phyloP scores from a whole-genome alignment of 1,140 invertebrate species.

The Solenopsis fugax region DNA sequence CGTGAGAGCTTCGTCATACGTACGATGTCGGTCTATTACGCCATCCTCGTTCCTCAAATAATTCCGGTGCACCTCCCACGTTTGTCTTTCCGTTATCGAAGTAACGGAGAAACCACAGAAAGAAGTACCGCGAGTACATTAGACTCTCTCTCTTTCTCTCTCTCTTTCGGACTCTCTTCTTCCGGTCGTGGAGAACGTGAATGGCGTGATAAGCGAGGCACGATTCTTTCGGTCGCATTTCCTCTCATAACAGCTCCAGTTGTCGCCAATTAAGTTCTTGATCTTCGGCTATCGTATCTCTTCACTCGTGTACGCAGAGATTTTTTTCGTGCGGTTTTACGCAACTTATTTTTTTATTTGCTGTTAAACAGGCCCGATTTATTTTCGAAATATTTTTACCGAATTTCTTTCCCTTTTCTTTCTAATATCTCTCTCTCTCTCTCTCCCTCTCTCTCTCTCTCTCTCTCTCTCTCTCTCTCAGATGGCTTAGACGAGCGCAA shows the following conservation, averaged over 20 bases:
- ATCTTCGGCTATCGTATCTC: slow-evolving; percentile 33
- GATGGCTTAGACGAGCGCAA: not conserved
- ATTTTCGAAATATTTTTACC: not conserved
- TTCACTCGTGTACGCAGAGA: not conserved
- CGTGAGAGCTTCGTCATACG: not conserved
- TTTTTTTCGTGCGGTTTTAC: not conserved
- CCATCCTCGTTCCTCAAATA: slow-evolving; percentile 9
- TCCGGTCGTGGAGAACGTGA: slow-evolving; percentile 66
- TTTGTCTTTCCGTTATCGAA: slow-evolving; percentile 57
- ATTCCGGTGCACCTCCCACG: not conserved
- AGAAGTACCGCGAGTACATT: slow-evolving; percentile 52
- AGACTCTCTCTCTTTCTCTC: not conserved
- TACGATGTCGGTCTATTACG: not conserved
- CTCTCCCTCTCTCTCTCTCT: no score
- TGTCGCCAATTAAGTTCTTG: slow-evolving; percentile 64
- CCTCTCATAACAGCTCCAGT: slow-evolving; percentile 40
- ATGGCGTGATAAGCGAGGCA: slow-evolving; percentile 53
- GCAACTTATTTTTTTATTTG: not conserved
- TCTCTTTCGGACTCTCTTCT: slow-evolving; percentile 62
- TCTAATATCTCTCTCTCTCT: not conserved
- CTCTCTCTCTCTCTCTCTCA: not conserved
- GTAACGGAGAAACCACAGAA: slow-evolving; percentile 37
- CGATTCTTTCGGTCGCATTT: slow-evolving; percentile 57
- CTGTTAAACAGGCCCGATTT: not conserved
- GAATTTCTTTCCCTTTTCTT: not conserved